Evolutionary conservation across 2,888 invertebrate genomes (phyloP).

Genomic region (Callimorpha dominula): DNA sequence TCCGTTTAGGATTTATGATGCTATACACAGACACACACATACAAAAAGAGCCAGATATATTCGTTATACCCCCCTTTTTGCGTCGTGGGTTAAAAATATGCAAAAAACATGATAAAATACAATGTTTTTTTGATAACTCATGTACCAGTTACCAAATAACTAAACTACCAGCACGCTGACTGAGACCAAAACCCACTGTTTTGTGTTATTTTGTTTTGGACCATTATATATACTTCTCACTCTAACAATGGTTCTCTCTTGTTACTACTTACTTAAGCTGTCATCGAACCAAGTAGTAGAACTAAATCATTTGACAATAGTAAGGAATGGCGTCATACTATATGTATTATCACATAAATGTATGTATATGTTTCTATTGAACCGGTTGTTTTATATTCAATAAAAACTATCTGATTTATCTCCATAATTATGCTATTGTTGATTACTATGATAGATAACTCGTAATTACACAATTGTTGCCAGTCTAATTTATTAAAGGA

Average conservation of each 20-base stretch:
- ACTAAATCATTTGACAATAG: constrained; percentile 5
- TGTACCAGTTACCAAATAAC: too few species aligned
- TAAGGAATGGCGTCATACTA: neutral
- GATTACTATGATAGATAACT: constrained; percentile 1
- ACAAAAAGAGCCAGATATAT: neutral
- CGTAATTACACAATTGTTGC: neutral
- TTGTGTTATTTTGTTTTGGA: too few species aligned
- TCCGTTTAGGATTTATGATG: neutral
- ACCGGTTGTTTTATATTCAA: neutral
- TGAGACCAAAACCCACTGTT: neutral
- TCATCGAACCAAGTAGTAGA: neutral
- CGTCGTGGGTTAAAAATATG: too few species aligned
- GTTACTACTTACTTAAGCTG: neutral
- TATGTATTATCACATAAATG: neutral
- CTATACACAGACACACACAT: neutral
- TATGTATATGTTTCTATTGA: neutral
- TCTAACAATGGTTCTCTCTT: neutral
- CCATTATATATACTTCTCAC: neutral
- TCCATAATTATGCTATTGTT: constrained; percentile 2
- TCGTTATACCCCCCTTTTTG: too few species aligned
- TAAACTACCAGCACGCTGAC: neutral
- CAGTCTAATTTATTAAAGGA: neutral
- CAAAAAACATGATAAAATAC: too few species aligned
- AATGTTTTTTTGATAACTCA: neutral
- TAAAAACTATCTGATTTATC: neutral